These are phyloP conservation scores for Pseudochaenichthys georgianus DNA, from an alignment of 2,797 vertebrate species.

Conservation along the genomic window DNA sequence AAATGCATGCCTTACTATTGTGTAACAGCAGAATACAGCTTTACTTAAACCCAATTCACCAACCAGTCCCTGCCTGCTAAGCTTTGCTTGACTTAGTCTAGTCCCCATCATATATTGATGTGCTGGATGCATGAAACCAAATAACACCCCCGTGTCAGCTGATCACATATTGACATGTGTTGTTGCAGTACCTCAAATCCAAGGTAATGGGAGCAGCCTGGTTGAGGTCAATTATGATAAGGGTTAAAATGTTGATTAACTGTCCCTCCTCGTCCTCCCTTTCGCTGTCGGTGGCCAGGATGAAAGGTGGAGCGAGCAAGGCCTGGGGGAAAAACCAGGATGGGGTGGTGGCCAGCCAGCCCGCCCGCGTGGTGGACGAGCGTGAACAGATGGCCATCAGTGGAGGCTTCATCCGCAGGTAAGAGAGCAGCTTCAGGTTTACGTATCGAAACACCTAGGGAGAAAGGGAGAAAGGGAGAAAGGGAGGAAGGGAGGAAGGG, in stretches of 20 bases:
- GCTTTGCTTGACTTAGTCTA: slow-evolving; percentile 84
- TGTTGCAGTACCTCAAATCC: slow-evolving; percentile 53
- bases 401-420: slow-evolving; percentile 99
- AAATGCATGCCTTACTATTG: slow-evolving; percentile 58
- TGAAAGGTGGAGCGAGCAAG: slow-evolving; percentile 96
- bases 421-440: slow-evolving; percentile 52
- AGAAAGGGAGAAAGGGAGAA: not conserved
- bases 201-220: slow-evolving; percentile 62
- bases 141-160: slow-evolving; percentile 68
- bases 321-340: slow-evolving; percentile 99
- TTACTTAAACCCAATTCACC: slow-evolving; percentile 54
- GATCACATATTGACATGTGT: slow-evolving; percentile 23
- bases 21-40: slow-evolving; percentile 59
- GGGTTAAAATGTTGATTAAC: slow-evolving; percentile 48
- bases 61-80: slow-evolving; percentile 76
- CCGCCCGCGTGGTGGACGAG: slow-evolving; percentile 96
- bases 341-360: slow-evolving; percentile 98
- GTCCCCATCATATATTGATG: slow-evolving; percentile 75
- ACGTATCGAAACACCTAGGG: not conserved
- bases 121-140: slow-evolving; percentile 79
- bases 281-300: slow-evolving; percentile 83
- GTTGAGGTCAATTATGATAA: slow-evolving; percentile 49
- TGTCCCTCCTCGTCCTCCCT: slow-evolving; percentile 50
- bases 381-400: slow-evolving; percentile 99
- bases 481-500: too few relatives aligned